Conservation (phyloP, 2,888 invertebrate genomes). For the Drosophila neoperkinsi region DNA sequence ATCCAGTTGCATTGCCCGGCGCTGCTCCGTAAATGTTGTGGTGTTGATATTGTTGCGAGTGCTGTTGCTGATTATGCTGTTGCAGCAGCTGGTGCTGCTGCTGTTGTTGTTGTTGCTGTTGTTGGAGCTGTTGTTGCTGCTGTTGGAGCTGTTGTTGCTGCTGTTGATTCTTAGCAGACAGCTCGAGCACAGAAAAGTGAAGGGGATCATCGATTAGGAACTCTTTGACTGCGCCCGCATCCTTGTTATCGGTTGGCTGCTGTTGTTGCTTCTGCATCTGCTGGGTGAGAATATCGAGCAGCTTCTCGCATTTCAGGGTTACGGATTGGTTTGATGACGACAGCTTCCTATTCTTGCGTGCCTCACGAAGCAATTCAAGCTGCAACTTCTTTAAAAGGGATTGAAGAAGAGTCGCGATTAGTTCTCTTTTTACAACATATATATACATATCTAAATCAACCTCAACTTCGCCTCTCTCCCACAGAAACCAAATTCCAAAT, state of each 20-base stretch:
- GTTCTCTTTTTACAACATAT: not conserved
- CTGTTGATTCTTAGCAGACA: constrained; percentile 43
- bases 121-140: constrained; percentile 14
- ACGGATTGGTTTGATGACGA: constrained; percentile 13
- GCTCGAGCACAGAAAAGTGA: constrained; percentile 64
- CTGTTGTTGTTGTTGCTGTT: constrained; percentile 24
- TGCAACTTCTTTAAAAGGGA: constrained; percentile 13
- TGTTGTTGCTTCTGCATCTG: constrained; percentile 51
- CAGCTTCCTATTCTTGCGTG: constrained; percentile 18
- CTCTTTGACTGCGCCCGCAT: constrained; percentile 51
- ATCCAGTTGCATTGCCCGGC: constrained; percentile 33
- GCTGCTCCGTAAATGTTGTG: constrained; percentile 6
- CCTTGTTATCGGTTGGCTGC: constrained; percentile 27
- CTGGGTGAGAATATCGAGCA: constrained; percentile 43
- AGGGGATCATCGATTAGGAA: constrained; percentile 73
- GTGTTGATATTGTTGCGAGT: constrained; percentile 23
- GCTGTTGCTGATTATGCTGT: constrained; percentile 1
- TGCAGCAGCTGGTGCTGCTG: constrained; percentile 7
- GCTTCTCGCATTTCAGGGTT: constrained; percentile 29
- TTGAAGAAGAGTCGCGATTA: not conserved
- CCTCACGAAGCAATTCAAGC: constrained; percentile 30
- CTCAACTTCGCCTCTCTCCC: not conserved
- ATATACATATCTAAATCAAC: not conserved
- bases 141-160: constrained; percentile 42
- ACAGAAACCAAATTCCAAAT: not conserved